phyloP scores from a whole-genome alignment of 1,140 invertebrate genomes.

The Drosophila sulfurigaster region DNA sequence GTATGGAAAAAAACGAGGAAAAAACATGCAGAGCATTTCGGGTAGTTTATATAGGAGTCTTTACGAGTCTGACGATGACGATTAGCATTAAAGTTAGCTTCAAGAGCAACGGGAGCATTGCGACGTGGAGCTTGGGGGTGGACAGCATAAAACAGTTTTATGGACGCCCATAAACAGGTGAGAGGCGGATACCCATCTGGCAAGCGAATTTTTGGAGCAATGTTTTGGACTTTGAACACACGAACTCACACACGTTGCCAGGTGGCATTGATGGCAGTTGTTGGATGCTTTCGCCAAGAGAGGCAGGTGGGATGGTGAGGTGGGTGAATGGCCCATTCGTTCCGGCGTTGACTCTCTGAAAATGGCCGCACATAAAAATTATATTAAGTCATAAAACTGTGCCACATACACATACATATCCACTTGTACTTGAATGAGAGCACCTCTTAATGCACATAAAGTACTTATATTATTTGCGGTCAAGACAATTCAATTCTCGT shows the following conservation, averaged over 20 bases:
- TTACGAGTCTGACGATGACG: conserved; percentile 61
- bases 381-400: conserved; percentile 77
- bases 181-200: conserved; percentile 31
- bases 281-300: neutral
- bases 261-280: conserved; percentile 40
- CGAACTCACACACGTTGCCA: conserved; percentile 22
- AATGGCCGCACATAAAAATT: conserved; percentile 79
- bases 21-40: conserved; percentile 26
- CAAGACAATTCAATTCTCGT: conserved; percentile 72
- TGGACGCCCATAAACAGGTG: conserved; percentile 68
- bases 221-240: conserved; percentile 32
- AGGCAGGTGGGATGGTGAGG: neutral
- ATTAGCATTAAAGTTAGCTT: conserved; percentile 75
- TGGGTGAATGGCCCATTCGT: conserved; percentile 1
- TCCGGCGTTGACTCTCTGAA: conserved; percentile 53
- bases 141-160: conserved; percentile 72
- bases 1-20: conserved; percentile 5
- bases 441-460: conserved; percentile 49
- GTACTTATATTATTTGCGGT: conserved; percentile 64
- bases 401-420: neutral
- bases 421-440: conserved; percentile 10
- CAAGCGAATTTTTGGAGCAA: conserved; percentile 40
- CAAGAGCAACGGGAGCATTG: conserved; percentile 11
- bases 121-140: neutral
- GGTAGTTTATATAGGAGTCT: conserved; percentile 50